Evolutionary conservation across 2,113 vertebrate species (phyloP).

Genomic region (Sigmodon hispidus): DNA sequence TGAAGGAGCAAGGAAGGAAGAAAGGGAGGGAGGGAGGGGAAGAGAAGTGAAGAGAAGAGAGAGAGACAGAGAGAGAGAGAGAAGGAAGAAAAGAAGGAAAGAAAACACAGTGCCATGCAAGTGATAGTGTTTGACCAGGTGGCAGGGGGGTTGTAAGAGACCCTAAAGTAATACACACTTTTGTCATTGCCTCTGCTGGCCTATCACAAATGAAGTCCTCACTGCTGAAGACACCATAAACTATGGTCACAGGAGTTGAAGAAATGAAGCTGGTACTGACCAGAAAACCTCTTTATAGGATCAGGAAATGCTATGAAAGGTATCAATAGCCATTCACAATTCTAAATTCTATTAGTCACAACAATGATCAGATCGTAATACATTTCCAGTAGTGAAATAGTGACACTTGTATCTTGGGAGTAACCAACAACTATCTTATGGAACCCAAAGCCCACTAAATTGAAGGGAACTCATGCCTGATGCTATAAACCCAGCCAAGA

Average conservation of each 20-base stretch:
- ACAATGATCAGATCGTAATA: not conserved
- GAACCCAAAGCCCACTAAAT: not conserved
- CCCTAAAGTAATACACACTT: not conserved
- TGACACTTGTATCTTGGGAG: not conserved
- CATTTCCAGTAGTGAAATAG: not conserved
- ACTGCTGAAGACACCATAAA: not conserved
- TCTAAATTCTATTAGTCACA: not conserved
- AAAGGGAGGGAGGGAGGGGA: too few relatives aligned
- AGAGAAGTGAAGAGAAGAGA: too few relatives aligned
- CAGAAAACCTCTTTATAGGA: too few relatives aligned
- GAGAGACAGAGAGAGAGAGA: too few relatives aligned
- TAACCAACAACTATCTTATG: not conserved
- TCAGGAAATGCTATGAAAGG: not conserved
- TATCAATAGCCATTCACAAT: too few relatives aligned
- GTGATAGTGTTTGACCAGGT: not conserved
- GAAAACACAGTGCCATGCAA: not conserved
- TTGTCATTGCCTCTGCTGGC: not conserved
- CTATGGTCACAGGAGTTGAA: not conserved
- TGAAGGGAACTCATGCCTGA: not conserved
- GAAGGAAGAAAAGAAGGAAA: too few relatives aligned
- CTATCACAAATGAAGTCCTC: not conserved
- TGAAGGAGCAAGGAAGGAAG: too few relatives aligned
- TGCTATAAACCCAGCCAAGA: not conserved
- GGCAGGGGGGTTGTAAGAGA: not conserved
- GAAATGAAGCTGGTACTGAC: not conserved